A percentile compares a stretch with the other conserved stretches of the same genome.
Evolutionary conservation across 2,113 vertebrate species (phyloP).

Genomic region (Sclerurus mexicanus): DNA sequence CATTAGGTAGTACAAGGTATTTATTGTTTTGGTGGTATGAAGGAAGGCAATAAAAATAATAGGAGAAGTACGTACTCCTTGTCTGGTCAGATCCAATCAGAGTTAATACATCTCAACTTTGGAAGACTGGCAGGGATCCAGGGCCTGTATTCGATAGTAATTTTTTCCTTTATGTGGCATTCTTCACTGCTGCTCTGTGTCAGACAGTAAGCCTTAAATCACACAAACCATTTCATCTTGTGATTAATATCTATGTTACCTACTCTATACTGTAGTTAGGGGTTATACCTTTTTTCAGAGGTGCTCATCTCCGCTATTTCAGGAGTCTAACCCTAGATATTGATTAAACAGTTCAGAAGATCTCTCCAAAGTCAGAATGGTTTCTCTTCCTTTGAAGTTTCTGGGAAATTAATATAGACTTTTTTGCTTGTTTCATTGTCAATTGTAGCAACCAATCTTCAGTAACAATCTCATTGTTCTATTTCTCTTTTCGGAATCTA

Average conservation of each 20-base stretch:
- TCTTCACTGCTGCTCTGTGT: background rate
- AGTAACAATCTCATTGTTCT: background rate
- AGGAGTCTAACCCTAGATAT: background rate
- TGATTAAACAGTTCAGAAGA: background rate
- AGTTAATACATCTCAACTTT: background rate
- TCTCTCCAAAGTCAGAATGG: background rate
- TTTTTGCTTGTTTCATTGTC: background rate
- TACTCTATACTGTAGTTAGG: background rate
- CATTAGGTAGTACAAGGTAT: background rate
- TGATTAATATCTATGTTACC: background rate
- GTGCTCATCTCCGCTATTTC: background rate
- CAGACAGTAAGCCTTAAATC: background rate
- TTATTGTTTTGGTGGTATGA: background rate
- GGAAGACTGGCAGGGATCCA: background rate
- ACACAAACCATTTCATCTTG: background rate
- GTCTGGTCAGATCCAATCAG: background rate
- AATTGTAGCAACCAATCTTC: background rate
- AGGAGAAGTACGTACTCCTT: background rate
- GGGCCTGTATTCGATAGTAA: background rate
- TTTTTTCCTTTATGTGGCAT: background rate
- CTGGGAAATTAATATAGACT: background rate
- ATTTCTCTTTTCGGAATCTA: background rate
- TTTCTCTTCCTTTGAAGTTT: background rate
- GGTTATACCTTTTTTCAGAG: background rate
- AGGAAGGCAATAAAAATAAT: slow-evolving; percentile 22